Base-by-base conservation (phyloP, 2,797 vertebrate genomes). In the Anguilla megastoma region DNA sequence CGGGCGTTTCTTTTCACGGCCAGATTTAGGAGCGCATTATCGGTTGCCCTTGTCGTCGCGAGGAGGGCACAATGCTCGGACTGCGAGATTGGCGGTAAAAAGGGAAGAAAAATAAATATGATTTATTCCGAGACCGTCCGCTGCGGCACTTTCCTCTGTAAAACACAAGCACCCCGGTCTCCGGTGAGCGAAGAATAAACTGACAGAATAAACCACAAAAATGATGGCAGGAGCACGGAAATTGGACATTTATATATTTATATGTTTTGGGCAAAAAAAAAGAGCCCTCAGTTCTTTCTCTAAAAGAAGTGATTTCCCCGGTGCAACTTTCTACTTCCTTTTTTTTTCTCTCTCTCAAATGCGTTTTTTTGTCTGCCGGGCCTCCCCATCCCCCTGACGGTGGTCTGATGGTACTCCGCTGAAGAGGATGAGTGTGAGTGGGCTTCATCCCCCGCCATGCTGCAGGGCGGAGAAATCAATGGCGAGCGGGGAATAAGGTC, bases 401-500 rank as follows among this genome's bases (percentile, higher is more conserved):
- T 41, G 54, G 83, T n/a, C 83, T 88, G 85, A 88, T 88, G 87
- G 87, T 16, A 10, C 52, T 74, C 36, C 27, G 87, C 33, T 54
- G 85, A 88, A 79, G 33, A 27, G 69, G 69, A 27, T 16, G 66
- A 24, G 71, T 84, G 18, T 79, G 71, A 71, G 69, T 66, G 56
- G 3, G 24, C 63, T 85, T 86, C 9, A 45, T 30, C 63, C 82
- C 48, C 69, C 48, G 63, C 50, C 0, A 33, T 86, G 24, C 83
- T 48, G 0, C 18, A 30, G 63, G 24, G 41, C 83, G 83, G 48
- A 84, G n/a, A 60, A 85, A 88, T 88, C 82, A 85, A 88, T 85
- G 71, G 45, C 7, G 48, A 71, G 74, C 54, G 58, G 41, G 30
- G 83, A 58, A 74, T 52, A 88, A 3, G 21, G 58, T 71, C 82